phyloP scores from a whole-genome alignment of 1,140 invertebrate species.

The Dinoponera quadriceps region DNA sequence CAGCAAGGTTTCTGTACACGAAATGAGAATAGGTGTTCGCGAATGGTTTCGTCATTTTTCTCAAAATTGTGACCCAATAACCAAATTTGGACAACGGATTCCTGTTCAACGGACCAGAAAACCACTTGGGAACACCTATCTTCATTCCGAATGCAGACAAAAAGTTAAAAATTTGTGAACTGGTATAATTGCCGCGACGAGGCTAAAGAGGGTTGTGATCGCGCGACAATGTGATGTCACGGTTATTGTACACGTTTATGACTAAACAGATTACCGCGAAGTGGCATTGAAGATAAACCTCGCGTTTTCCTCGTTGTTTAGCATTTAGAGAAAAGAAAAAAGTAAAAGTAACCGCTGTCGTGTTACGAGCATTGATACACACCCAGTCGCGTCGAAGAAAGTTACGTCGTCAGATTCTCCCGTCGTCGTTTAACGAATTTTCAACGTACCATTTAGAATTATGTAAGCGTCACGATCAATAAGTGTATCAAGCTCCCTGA shows the following conservation, averaged over 20 bases:
- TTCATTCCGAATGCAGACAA: no score
- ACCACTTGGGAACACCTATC: no score
- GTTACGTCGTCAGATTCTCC: neutral
- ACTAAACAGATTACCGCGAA: neutral
- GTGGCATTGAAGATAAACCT: neutral
- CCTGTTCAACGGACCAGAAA: no score
- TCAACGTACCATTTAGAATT: neutral
- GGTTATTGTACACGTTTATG: neutral
- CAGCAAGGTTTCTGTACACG: no score
- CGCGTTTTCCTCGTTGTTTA: neutral
- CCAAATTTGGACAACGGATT: no score
- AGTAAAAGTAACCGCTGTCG: neutral
- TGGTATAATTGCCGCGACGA: neutral
- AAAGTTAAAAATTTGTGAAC: no score
- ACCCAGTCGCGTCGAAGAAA: neutral
- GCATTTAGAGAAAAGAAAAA: neutral
- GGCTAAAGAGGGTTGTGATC: neutral
- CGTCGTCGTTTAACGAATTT: neutral
- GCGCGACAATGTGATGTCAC: neutral
- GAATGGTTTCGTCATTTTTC: no score
- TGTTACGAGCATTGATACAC: neutral
- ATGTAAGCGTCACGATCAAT: conserved; percentile 14
- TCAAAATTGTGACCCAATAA: no score
- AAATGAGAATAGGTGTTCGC: no score
- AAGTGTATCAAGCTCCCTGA: neutral